Conservation (phyloP, 2,113 vertebrate genomes). For the Vireo altiloquus region DNA sequence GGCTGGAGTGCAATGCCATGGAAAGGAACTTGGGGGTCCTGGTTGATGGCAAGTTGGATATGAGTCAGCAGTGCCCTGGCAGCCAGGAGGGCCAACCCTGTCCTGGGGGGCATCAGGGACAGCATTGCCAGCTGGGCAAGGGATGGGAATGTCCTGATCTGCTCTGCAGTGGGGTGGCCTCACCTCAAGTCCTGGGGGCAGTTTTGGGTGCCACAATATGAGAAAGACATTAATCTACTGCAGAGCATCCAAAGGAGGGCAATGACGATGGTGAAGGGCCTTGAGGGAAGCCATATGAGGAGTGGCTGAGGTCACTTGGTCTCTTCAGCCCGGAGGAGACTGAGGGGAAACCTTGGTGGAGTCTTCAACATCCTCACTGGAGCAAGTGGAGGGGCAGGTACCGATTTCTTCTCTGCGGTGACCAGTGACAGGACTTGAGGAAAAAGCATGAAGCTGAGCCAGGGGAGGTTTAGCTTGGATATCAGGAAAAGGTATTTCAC, state of each 20-base stretch:
- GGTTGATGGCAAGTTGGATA: neutral
- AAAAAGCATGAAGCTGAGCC: neutral
- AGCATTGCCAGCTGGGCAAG: rapidly evolving
- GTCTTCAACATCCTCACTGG: neutral
- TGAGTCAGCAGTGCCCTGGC: neutral
- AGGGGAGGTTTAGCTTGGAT: rapidly evolving
- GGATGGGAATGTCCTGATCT: neutral
- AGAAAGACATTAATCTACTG: neutral
- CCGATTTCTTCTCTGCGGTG: neutral
- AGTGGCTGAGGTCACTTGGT: neutral
- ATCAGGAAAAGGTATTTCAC: neutral
- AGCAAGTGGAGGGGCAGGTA: neutral
- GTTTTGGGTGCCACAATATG: rapidly evolving
- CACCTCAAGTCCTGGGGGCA: neutral
- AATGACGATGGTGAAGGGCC: neutral
- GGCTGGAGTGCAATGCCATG: neutral
- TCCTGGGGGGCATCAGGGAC: neutral
- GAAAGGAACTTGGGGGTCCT: neutral
- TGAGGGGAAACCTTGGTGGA: neutral
- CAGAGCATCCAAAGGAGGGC: neutral
- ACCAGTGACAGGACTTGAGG: neutral
- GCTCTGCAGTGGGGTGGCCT: neutral
- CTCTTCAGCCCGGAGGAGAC: neutral
- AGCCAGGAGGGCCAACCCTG: rapidly evolving
- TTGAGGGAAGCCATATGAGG: neutral